A percentile compares a stretch with the other conserved stretches of the same genome.
These are phyloP conservation scores for Cactoblastis cactorum DNA, from an alignment of 2,888 invertebrate genomes.

Conservation along the genomic window DNA sequence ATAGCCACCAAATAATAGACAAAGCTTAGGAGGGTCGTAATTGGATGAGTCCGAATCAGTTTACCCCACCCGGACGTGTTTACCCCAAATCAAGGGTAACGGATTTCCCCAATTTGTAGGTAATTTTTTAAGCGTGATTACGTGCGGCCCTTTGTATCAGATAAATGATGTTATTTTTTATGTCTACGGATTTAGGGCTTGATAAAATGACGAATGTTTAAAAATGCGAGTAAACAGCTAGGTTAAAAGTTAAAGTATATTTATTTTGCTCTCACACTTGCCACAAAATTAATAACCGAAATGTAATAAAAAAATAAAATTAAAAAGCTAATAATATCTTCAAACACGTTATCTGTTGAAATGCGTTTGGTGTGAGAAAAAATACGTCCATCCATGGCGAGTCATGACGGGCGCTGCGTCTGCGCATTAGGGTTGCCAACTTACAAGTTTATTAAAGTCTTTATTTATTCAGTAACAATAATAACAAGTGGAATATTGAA, in stretches of 20 bases:
- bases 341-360: slow-evolving; percentile 1
- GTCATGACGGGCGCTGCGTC: neutral
- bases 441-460: neutral
- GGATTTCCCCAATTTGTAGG: slow-evolving; percentile 49
- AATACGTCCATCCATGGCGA: neutral
- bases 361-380: slow-evolving; percentile 3
- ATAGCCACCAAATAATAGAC: slow-evolving; percentile 34
- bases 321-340: neutral
- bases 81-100: slow-evolving; percentile 66
- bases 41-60: slow-evolving; percentile 75
- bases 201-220: neutral
- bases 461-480: neutral
- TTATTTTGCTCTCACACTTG: neutral
- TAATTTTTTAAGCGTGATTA: slow-evolving; percentile 39
- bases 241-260: neutral
- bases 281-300: neutral
- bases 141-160: slow-evolving; percentile 4
- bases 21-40: slow-evolving; percentile 52
- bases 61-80: slow-evolving; percentile 73
- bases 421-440: neutral
- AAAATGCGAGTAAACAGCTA: neutral
- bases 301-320: neutral
- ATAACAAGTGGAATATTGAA: too few relatives aligned
- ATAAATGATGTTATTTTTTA: neutral
- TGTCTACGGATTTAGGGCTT: neutral